A percentile compares a stretch with the other conserved stretches of the same genome.
phyloP scores from a whole-genome alignment of 1,140 invertebrate species.

The Bombus fervidus region DNA sequence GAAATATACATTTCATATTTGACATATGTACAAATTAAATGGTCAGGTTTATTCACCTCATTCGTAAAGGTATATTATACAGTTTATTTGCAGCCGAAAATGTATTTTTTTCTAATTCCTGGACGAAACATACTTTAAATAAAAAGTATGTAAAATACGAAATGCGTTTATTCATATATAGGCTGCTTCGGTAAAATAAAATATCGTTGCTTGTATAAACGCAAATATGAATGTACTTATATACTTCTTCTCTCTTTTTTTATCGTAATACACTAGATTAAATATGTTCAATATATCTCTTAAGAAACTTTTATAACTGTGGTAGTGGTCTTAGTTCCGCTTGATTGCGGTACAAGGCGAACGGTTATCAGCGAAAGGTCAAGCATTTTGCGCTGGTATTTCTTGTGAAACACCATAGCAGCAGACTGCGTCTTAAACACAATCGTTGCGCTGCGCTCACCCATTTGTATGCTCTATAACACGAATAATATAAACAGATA shows the following conservation, averaged over 20 bases:
- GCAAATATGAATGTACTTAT: constrained; percentile 27
- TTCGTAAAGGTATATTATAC: constrained; percentile 42
- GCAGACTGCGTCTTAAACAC: constrained; percentile 84
- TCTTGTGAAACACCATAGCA: constrained; percentile 84
- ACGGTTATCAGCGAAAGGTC: constrained; percentile 84
- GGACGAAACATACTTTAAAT: constrained; percentile 16
- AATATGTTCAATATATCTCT: constrained; percentile 34
- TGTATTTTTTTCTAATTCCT: constrained; percentile 32
- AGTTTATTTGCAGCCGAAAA: constrained; percentile 37
- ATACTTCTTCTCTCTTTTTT: background rate
- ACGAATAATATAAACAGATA: constrained; percentile 65
- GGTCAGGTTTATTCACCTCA: constrained; percentile 27
- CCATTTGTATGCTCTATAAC: constrained; percentile 81
- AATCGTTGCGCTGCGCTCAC: constrained; percentile 83
- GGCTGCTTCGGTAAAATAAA: constrained; percentile 37
- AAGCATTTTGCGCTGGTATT: constrained; percentile 84
- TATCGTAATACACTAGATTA: constrained; percentile 31
- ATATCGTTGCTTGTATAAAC: constrained; percentile 30
- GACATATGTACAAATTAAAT: constrained; percentile 62
- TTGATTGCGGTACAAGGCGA: constrained; percentile 75
- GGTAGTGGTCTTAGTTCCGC: constrained; percentile 43
- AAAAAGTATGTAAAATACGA: constrained; percentile 36
- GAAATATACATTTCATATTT: constrained; percentile 64
- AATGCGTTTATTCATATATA: constrained; percentile 19
- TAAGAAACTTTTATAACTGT: constrained; percentile 64